Evolutionary conservation across 2,888 invertebrate species (phyloP), one percentile per base, ranked within the genome.

Genomic region (Acanthopleura granulata): DNA sequence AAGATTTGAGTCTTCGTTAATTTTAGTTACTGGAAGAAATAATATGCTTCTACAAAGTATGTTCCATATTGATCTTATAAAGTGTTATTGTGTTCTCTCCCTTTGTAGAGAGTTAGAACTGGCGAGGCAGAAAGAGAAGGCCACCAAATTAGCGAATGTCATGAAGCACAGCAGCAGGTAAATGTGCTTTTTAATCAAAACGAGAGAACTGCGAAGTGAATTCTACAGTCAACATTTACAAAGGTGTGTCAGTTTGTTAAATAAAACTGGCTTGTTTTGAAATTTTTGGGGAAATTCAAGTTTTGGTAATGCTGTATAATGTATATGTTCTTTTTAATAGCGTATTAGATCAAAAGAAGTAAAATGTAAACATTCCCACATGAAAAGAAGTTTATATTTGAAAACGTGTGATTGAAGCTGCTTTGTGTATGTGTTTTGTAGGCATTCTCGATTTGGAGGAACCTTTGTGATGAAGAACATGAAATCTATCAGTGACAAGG

Each of bases 401-500:
- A 40, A 71, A 71, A 22, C 4, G 29, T 22, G 14, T 71, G 0
- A 40, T 22, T 12, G 29, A 30, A 0, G 57, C 11, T 30, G 3
- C 9, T 40, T 40, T 40, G 3, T 57, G 14, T 51, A 51, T 27
- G 40, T 57, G 71, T 71, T 74, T 79, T 86, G 61, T 78, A 95
- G 97, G 84, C 97, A 97, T 91, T 97, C 97, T 0, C 93, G 96
- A 79, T 98, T 98, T 90, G 97, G 97, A 50, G 98, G 98, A 73
- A 97, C 97, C 14, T 99, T 94, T 91, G 94, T 95, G 0, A 94
- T 99, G 25, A 94, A 95, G 89, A 97, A 98, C 89, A 94, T 98
- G 93, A 97, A 97, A 91, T 96, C 98, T 29, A 94, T 98, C 87
- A 95, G 95, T 81, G 93, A 97, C 80, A 95, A 87, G n/a, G 95